These are phyloP conservation scores for Monochamus saltuarius DNA, from an alignment of 1,140 invertebrate species.

Conservation along the genomic window DNA sequence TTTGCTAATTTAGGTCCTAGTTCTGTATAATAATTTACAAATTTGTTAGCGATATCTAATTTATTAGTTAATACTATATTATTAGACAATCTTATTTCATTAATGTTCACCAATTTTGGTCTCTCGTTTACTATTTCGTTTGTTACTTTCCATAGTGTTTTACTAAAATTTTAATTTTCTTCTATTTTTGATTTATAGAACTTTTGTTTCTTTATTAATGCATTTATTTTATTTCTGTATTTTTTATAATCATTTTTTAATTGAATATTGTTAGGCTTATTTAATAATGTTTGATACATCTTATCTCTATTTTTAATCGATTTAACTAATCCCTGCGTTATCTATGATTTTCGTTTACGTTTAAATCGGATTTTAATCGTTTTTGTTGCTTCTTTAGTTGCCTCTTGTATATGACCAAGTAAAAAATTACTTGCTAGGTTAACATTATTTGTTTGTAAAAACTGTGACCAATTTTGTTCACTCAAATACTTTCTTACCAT, in stretches of 20 bases:
- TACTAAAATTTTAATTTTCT: not conserved
- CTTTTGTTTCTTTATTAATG: slow-evolving; percentile 1
- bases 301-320: slow-evolving; percentile 5
- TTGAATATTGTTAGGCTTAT: not conserved
- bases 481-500: slow-evolving; percentile 4
- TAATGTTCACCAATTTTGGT: not conserved
- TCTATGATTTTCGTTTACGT: slow-evolving; percentile 6
- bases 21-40: not conserved
- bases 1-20: not conserved
- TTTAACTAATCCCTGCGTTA: slow-evolving; percentile 5
- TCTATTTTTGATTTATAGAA: not conserved
- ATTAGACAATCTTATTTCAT: not conserved
- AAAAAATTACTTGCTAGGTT: not conserved
- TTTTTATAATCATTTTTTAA: not conserved
- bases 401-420: too few species aligned
- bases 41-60: not conserved
- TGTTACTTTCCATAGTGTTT: slow-evolving; percentile 10
- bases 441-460: slow-evolving; percentile 1
- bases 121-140: not conserved
- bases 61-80: slow-evolving; percentile 1
- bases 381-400: not conserved
- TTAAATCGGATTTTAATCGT: slow-evolving; percentile 14
- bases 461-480: slow-evolving; percentile 1
- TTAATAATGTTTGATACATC: slow-evolving; percentile 3
- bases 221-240: slow-evolving; percentile 2